Evolutionary conservation across 2,113 vertebrate species (phyloP), one percentile per base, ranked within the genome.

Genomic region (Pomatorhinus ruficollis): DNA sequence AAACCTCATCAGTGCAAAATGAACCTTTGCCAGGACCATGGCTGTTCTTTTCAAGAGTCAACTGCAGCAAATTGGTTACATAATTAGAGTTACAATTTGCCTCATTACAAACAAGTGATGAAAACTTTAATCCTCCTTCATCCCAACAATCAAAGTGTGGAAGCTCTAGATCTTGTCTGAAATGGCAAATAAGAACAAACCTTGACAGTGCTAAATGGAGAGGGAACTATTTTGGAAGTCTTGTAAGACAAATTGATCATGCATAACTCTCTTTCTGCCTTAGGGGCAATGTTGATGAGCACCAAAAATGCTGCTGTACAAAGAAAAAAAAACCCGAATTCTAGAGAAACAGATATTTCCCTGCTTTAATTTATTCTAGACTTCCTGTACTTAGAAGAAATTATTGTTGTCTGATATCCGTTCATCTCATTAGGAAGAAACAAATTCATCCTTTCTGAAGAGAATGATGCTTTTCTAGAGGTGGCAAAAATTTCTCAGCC

Each of bases 171-270:
- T 92, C 92, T 97, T 94, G 47, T 84, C 81, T 87, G 91, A 96
- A 97, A 95, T 87, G 89, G 77, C 72, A 95, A 93, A 92, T 77
- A 91, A 96, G 88, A 96, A 93, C 86, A 94, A 96, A 93, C 45
- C 50, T 90, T 82, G 93, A 93, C 88, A 95, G 83, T 79, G 44
- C 42, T 94, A 95, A 96, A 94, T 82, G 80, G 76, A 96, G 72
- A 72, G 45, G 35, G 77, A 97, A 83, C 33, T 93, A 19, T 83
- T 96, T 89, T 90, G 76, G 93, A 97, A 83, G 76, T 71, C 56
- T 92, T 90, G 86, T 89, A 96, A 92, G 65, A 96, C 66, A 89
- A 96, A 97, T 90, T 89, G 95, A 95, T 96, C 96, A 94, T 81
- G 95, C 79, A 81, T 84, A 79, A 92, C 91, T 84, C 64, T 2